These are phyloP conservation scores for Conomelus anceps DNA, from an alignment of 2,888 invertebrate genomes.

Conservation along the genomic window DNA sequence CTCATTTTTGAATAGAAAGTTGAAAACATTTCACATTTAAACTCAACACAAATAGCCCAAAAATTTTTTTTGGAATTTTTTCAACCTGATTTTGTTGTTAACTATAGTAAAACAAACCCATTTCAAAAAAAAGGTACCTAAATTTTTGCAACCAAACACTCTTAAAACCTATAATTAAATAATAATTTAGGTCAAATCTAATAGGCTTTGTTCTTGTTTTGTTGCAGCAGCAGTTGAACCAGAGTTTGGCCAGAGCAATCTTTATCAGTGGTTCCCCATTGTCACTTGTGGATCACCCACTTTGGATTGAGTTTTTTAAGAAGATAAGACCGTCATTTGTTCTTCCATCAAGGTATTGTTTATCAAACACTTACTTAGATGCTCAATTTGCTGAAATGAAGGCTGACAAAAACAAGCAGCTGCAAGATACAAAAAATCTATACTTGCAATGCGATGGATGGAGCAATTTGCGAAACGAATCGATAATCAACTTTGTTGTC, in stretches of 20 bases:
- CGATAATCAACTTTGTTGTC: slow-evolving; percentile 27
- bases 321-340: slow-evolving; percentile 19
- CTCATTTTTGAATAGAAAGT: no score
- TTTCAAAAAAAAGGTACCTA: no score
- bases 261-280: slow-evolving; percentile 21
- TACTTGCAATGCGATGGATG: slow-evolving; percentile 20
- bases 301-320: slow-evolving; percentile 24
- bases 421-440: slow-evolving; percentile 8
- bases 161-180: no score
- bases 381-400: slow-evolving; percentile 20
- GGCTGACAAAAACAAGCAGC: not conserved
- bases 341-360: slow-evolving; percentile 17
- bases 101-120: no score
- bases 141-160: no score
- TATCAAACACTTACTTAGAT: slow-evolving; percentile 3
- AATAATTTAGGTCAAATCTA: no score
- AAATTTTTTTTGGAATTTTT: no score
- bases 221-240: slow-evolving; percentile 21
- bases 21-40: no score
- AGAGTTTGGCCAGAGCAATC: slow-evolving; percentile 21
- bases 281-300: slow-evolving; percentile 23
- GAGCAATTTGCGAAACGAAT: slow-evolving; percentile 27
- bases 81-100: no score
- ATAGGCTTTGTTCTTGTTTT: no score
- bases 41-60: no score